These are phyloP conservation scores for Perizoma flavofasciatum DNA, from an alignment of 2,888 invertebrate species.

Conservation along the genomic window DNA sequence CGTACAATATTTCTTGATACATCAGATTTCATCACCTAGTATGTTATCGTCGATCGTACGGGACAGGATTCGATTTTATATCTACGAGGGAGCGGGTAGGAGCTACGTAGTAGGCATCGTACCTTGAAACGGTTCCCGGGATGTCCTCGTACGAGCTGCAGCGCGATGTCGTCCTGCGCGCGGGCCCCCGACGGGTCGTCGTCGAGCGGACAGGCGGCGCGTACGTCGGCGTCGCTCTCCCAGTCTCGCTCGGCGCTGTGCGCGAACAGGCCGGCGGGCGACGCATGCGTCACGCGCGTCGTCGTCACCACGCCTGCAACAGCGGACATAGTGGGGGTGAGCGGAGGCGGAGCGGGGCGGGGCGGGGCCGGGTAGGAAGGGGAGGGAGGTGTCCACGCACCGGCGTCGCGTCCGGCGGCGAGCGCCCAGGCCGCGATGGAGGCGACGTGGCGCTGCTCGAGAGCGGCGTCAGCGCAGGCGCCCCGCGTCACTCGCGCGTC, in stretches of 20 bases:
- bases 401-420: constrained; percentile 64
- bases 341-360: too few relatives aligned
- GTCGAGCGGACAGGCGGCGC: constrained; percentile 50
- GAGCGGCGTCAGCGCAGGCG: constrained; percentile 83
- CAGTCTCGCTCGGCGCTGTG: constrained; percentile 87
- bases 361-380: too few relatives aligned
- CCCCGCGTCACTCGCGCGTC: constrained; percentile 83
- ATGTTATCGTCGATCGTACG: too few relatives aligned
- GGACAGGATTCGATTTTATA: too few relatives aligned
- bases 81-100: too few relatives aligned
- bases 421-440: constrained; percentile 88
- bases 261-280: constrained; percentile 88
- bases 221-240: constrained; percentile 87
- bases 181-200: constrained; percentile 19
- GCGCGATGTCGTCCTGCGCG: constrained; percentile 86
- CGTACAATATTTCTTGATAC: too few relatives aligned
- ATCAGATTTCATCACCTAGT: too few relatives aligned
- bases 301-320: constrained; percentile 88
- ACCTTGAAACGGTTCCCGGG: constrained; percentile 88
- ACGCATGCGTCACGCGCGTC: constrained; percentile 90
- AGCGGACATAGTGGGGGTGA: background rate
- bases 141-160: constrained; percentile 85
- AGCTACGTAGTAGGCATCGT: too few relatives aligned
- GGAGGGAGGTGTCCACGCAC: constrained; percentile 37
- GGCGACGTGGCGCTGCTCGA: constrained; percentile 76